Base-by-base conservation (phyloP, 2,797 vertebrate genomes). In the Bucorvus abyssinicus region DNA sequence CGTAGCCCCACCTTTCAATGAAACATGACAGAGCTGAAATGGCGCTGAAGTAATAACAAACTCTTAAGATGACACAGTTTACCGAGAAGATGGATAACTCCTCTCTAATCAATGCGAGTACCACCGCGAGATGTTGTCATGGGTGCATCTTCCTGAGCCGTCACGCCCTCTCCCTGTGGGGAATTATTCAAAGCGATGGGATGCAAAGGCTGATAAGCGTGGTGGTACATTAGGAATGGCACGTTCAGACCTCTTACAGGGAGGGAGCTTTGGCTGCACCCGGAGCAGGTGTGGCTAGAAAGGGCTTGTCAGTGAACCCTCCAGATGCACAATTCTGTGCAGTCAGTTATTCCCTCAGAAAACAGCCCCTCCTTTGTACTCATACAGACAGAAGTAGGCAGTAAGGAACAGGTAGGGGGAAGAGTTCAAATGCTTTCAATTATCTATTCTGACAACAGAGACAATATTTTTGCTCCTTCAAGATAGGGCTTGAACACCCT, bases 361-460 rank as follows among this genome's bases (percentile, higher is more conserved):
- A 77, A 69, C 1, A 18, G 17, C 14, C 42, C 12, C 29, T 38
- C 24, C 9, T 74, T 61, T 55, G 17, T 60, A 50, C 65, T 30
- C 5, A 10, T 9, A 13, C 2, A 2, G 11, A 10, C 14, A 36
- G n/a, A 50, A 15, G 4, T 20, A 36, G 3, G 19, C 27, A n/a
- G 21, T 13, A 74, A 50, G 21, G 8, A 67, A 34, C 9, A 50
- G 29, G 18, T 6, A 49, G 38, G 42, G 9, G 36, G 23, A 44
- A 68, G 44, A 16, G 18, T 52, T 74, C 34, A 68, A 74, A 52
- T 21, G 5, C 13, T 57, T 77, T 56, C 65, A 34, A 2, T 15
- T 36, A 2, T 10, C 52, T 65, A 3, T 59, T n/a, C 45, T 44
- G 57, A 71, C 24, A 77, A 27, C 21, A 29, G 8, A 29, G 36